phyloP scores from a whole-genome alignment of 1,140 invertebrate genomes.

The Musca vetustissima region DNA sequence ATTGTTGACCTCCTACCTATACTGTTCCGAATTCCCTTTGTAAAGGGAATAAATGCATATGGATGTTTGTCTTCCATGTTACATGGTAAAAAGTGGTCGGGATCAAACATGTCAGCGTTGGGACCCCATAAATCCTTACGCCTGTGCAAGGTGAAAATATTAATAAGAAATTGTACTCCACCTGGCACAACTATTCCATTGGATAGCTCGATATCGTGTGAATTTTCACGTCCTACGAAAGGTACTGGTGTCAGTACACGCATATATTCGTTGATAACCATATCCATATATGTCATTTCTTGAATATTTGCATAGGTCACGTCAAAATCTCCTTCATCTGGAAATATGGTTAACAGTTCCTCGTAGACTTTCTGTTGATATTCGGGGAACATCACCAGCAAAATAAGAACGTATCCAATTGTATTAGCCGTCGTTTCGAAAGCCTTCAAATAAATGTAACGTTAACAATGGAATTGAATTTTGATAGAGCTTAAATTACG shows the following conservation, averaged over 20 bases:
- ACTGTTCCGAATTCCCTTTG: conserved; percentile 40
- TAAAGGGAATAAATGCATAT: conserved; percentile 43
- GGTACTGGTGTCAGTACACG: conserved; percentile 51
- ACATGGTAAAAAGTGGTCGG: conserved; percentile 41
- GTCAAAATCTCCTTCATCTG: conserved; percentile 48
- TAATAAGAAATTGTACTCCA: conserved; percentile 31
- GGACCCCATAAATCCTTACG: conserved; percentile 36
- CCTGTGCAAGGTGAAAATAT: conserved; percentile 38
- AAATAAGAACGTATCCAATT: conserved; percentile 38
- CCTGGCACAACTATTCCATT: conserved; percentile 34
- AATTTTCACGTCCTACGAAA: conserved; percentile 27
- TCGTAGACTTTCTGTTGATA: conserved; percentile 61
- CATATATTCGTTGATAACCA: conserved; percentile 65
- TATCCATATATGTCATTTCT: conserved; percentile 66
- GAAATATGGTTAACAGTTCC: conserved; percentile 64
- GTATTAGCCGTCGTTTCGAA: conserved; percentile 52
- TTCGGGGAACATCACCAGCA: conserved; percentile 48
- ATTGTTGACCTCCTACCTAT: conserved; percentile 30
- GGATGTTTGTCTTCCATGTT: conserved; percentile 34
- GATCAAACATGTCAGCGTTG: conserved; percentile 42
- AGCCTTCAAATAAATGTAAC: conserved; percentile 28
- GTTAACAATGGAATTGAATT: background rate
- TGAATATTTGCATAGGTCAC: conserved; percentile 59
- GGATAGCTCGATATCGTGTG: conserved; percentile 31
- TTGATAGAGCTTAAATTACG: conserved; percentile 16